phyloP scores from a whole-genome alignment of 2,888 invertebrate genomes.

The Melinaea marsaeus region DNA sequence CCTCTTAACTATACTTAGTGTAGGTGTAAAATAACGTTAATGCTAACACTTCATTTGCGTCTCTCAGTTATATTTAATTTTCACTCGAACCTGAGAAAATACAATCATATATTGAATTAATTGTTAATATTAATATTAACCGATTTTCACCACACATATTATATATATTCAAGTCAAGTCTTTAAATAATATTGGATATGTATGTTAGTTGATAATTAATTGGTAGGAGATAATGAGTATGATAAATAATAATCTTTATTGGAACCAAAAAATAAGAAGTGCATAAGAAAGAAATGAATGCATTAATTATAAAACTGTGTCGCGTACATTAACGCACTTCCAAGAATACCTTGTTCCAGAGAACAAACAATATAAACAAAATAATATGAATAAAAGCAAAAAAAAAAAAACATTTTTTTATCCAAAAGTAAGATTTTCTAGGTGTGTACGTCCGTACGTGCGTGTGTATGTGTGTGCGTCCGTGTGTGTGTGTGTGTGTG shows the following conservation, averaged over 20 bases:
- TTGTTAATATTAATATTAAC: too few species aligned
- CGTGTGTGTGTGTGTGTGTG: neutral
- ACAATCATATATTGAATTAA: neutral
- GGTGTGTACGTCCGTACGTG: too few species aligned
- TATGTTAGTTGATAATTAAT: neutral
- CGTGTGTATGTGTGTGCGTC: neutral
- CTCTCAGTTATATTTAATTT: slow-evolving; percentile 9
- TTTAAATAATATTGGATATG: too few species aligned
- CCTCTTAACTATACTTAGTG: slow-evolving; percentile 33
- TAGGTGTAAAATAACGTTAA: slow-evolving; percentile 32
- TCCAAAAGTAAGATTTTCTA: too few species aligned
- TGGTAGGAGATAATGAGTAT: neutral
- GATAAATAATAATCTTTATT: neutral
- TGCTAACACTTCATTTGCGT: slow-evolving; percentile 30
- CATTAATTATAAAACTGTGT: neutral
- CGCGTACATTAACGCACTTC: neutral
- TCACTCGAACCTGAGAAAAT: slow-evolving; percentile 13
- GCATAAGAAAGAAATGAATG: neutral
- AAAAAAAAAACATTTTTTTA: too few species aligned
- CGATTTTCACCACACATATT: too few species aligned
- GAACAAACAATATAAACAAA: too few species aligned
- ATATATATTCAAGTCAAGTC: too few species aligned
- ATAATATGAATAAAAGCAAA: too few species aligned
- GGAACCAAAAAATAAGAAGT: neutral
- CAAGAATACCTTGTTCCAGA: too few species aligned